Evolutionary conservation across 2,113 vertebrate species (phyloP).

Genomic region (Poeciliopsis retropinna): DNA sequence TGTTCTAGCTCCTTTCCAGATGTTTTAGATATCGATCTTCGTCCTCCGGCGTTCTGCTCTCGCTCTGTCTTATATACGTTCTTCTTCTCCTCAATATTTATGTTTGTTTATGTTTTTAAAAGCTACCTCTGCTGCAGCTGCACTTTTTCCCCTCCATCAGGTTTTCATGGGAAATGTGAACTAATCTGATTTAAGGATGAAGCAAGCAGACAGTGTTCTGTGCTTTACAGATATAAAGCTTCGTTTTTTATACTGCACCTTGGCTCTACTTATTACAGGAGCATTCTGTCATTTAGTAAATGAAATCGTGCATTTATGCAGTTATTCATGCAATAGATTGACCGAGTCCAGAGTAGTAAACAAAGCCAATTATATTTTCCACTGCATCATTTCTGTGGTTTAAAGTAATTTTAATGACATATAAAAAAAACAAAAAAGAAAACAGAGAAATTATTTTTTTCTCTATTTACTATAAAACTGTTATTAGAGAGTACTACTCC

Average conservation of each 20-base stretch:
- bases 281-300: slow-evolving; percentile 27
- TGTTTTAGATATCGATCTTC: slow-evolving; percentile 22
- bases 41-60: not conserved
- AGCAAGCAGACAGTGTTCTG: not conserved
- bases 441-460: not conserved
- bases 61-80: not conserved
- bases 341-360: slow-evolving; percentile 41
- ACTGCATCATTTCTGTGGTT: not conserved
- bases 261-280: not conserved
- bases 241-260: not conserved
- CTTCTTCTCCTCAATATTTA: not conserved
- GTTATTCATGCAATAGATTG: slow-evolving; percentile 39
- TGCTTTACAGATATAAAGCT: not conserved
- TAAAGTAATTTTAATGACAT: not conserved
- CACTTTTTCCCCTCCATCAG: not conserved
- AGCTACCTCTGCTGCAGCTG: not conserved
- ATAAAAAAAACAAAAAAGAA: not conserved
- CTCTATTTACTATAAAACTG: too few relatives aligned
- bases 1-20: slow-evolving; percentile 8
- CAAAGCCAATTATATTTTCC: slow-evolving; percentile 1
- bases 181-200: slow-evolving; percentile 2
- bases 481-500: too few relatives aligned
- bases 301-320: slow-evolving; percentile 52
- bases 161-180: not conserved
- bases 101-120: not conserved